These are phyloP conservation scores for Gorsachius magnificus DNA, from an alignment of 2,797 vertebrate genomes.

Conservation along the genomic window DNA sequence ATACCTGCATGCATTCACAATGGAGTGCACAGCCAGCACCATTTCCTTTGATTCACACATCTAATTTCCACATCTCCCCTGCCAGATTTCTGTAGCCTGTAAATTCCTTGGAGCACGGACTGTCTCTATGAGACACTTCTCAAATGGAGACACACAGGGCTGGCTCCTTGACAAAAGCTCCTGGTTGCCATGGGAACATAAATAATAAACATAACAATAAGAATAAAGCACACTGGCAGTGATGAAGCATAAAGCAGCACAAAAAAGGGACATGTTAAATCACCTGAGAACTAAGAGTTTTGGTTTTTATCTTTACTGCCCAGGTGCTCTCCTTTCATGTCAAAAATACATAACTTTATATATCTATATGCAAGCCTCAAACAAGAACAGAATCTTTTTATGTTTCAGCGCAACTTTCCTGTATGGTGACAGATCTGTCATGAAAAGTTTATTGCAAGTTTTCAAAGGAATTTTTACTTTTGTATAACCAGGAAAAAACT, in stretches of 20 bases:
- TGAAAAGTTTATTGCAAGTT: neutral
- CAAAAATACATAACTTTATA: neutral
- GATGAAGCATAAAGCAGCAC: neutral
- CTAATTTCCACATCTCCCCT: neutral
- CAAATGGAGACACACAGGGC: neutral
- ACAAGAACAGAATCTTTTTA: neutral
- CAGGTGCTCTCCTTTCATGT: neutral
- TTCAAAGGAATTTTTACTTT: neutral
- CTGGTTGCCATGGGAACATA: neutral
- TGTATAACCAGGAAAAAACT: neutral
- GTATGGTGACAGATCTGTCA: neutral
- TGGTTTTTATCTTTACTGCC: neutral
- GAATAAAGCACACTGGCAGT: neutral
- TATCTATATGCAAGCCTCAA: neutral
- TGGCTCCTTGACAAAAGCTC: neutral
- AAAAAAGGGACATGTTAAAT: neutral
- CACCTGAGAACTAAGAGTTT: neutral
- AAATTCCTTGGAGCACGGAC: neutral
- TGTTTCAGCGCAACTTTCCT: neutral
- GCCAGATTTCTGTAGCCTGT: neutral
- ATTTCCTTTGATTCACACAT: neutral
- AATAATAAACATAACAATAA: neutral
- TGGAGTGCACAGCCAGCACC: no score
- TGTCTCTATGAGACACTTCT: neutral
- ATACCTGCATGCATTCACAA: neutral